Percentiles rank a stretch among this genome's conserved stretches.
phyloP scores from a whole-genome alignment of 2,797 vertebrate species.

The Podarcis siculus region DNA sequence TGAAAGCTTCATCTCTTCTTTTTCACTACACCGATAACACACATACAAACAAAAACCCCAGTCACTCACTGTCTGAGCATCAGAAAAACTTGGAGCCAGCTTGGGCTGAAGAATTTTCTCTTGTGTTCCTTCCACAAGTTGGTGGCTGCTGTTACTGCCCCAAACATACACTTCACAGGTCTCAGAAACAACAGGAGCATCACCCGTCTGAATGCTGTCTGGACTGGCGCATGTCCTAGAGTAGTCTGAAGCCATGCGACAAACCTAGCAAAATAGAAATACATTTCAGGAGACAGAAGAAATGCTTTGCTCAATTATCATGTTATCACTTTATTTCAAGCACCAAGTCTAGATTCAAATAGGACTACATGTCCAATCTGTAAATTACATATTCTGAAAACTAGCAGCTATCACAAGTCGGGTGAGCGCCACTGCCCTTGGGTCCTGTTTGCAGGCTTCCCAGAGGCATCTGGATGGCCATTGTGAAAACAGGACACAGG shows the following conservation, averaged over 20 bases:
- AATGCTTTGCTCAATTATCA: neutral
- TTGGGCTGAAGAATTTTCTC: slow-evolving; percentile 87
- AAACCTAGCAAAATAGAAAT: slow-evolving; percentile 82
- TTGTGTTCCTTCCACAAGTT: slow-evolving; percentile 85
- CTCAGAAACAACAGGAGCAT: slow-evolving; percentile 91
- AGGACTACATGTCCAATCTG: neutral
- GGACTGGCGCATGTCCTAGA: slow-evolving; percentile 97
- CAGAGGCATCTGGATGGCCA: too few relatives aligned
- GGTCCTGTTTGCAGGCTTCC: too few relatives aligned
- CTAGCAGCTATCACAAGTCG: too few relatives aligned
- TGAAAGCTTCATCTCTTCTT: neutral
- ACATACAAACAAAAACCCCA: neutral
- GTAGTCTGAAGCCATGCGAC: slow-evolving; percentile 98
- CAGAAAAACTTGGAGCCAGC: slow-evolving; percentile 85
- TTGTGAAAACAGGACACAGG: too few relatives aligned
- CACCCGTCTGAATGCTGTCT: slow-evolving; percentile 94
- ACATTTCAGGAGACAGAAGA: neutral
- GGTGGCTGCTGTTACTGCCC: slow-evolving; percentile 87
- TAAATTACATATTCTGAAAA: neutral
- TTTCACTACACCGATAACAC: neutral
- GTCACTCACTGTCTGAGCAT: slow-evolving; percentile 84
- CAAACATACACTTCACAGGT: slow-evolving; percentile 96
- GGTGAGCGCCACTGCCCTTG: too few relatives aligned
- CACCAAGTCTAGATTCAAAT: neutral
- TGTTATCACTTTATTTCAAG: neutral